phyloP scores from a whole-genome alignment of 2,797 vertebrate genomes.

The Bradypodion ventrale region DNA sequence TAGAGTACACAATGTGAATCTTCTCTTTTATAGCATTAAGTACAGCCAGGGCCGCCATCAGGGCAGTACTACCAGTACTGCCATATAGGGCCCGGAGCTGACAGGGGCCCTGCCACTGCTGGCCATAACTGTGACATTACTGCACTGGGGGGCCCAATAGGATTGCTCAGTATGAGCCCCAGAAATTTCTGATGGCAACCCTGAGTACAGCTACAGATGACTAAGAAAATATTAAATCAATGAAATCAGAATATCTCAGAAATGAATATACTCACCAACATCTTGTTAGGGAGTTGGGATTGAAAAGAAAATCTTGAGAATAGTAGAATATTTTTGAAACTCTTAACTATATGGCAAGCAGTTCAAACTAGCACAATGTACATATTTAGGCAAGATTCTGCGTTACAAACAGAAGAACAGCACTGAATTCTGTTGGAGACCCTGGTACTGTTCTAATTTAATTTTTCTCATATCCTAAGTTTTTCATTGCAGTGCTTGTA shows the following conservation, averaged over 20 bases:
- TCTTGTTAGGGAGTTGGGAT: conserved; percentile 25
- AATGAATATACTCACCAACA: conserved; percentile 17
- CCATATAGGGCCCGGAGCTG: too few species aligned
- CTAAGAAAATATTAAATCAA: conserved; percentile 6
- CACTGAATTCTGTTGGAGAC: conserved; percentile 41
- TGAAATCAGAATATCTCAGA: neutral
- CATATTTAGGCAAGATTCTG: conserved; percentile 28
- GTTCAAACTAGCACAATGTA: conserved; percentile 12
- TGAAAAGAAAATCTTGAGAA: conserved; percentile 29
- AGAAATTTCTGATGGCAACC: too few species aligned
- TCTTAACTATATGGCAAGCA: neutral
- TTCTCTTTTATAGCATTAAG: neutral
- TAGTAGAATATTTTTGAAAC: conserved; percentile 4
- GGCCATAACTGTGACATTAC: too few species aligned
- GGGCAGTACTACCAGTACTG: too few species aligned
- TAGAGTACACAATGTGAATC: neutral
- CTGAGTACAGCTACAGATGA: neutral
- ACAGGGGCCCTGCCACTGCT: too few species aligned
- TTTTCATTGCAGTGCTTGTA: neutral
- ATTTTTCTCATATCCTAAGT: neutral
- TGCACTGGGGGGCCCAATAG: too few species aligned
- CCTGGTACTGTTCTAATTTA: conserved; percentile 31
- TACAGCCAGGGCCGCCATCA: too few species aligned
- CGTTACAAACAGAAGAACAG: conserved; percentile 41
- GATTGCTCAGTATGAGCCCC: too few species aligned